A percentile compares a stretch with the other conserved stretches of the same genome.
Evolutionary conservation across 2,797 vertebrate genomes (phyloP).

Genomic region (Corythornis leucogaster): DNA sequence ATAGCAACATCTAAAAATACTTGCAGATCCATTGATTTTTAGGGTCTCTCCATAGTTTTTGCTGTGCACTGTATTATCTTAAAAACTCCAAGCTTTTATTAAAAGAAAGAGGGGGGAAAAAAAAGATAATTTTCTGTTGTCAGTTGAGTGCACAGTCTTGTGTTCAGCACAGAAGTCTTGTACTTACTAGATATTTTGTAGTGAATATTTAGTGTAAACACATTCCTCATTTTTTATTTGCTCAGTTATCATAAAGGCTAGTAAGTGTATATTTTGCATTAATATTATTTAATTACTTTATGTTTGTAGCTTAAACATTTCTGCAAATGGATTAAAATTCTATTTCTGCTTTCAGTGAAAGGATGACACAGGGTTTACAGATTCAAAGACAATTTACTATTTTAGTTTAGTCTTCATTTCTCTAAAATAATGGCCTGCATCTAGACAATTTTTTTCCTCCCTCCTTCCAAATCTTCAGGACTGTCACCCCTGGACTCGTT

Average conservation of each 20-base stretch:
- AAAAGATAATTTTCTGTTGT: not conserved
- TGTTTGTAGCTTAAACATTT: not conserved
- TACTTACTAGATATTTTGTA: not conserved
- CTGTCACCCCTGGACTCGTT: not conserved
- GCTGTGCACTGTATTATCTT: constrained; percentile 39
- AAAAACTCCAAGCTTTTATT: constrained; percentile 34
- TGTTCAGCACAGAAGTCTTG: not conserved
- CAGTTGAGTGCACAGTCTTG: not conserved
- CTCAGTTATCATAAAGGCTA: not conserved
- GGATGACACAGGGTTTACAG: not conserved
- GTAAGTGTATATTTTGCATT: constrained; percentile 2
- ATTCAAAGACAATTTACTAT: not conserved
- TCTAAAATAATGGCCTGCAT: not conserved
- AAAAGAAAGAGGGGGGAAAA: not conserved
- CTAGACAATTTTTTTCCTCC: not conserved
- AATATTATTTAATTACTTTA: not conserved
- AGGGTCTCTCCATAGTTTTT: constrained; percentile 51
- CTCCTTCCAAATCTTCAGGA: not conserved
- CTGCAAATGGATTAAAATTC: not conserved
- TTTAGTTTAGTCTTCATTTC: not conserved
- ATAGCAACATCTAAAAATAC: constrained; percentile 66
- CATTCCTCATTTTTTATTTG: constrained; percentile 34
- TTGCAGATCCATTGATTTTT: constrained; percentile 65
- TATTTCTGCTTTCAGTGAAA: not conserved
- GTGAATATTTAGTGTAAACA: constrained; percentile 20